phyloP scores from a whole-genome alignment of 2,797 vertebrate species.

The Hylomyscus alleni region DNA sequence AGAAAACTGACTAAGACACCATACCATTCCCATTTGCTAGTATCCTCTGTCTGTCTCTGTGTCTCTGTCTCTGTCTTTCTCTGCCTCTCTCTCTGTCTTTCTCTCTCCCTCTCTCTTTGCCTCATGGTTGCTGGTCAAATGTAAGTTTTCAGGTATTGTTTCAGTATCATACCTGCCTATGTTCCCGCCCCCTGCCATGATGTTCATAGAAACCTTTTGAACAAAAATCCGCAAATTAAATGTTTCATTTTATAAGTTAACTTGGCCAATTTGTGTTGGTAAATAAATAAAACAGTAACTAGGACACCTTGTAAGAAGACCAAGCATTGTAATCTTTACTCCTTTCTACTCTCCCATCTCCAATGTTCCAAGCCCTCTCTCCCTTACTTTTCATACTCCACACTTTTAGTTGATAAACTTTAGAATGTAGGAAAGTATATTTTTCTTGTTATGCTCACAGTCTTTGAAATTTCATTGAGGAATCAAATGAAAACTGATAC shows the following conservation, averaged over 20 bases:
- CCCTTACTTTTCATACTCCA: background rate
- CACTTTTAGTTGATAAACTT: background rate
- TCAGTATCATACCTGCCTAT: background rate
- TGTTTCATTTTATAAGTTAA: background rate
- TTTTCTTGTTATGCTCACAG: background rate
- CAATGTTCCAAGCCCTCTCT: too few species aligned
- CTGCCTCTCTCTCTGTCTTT: background rate
- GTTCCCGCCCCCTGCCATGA: too few species aligned
- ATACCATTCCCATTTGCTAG: background rate
- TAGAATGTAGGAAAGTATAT: background rate
- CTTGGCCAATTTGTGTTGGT: background rate
- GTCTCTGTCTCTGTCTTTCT: background rate
- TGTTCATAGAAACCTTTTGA: background rate
- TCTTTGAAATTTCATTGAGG: background rate
- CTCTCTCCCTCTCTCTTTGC: background rate
- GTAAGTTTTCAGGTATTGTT: background rate
- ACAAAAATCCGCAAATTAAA: background rate
- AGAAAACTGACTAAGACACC: background rate
- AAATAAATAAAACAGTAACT: background rate
- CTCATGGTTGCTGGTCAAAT: background rate
- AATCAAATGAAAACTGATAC: background rate
- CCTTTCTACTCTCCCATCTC: too few species aligned
- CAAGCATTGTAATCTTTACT: background rate
- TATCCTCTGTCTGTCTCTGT: too few species aligned
- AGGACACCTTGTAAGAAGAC: background rate